Conservation (phyloP, 2,888 invertebrate genomes). For the Prenolepis imparis region DNA sequence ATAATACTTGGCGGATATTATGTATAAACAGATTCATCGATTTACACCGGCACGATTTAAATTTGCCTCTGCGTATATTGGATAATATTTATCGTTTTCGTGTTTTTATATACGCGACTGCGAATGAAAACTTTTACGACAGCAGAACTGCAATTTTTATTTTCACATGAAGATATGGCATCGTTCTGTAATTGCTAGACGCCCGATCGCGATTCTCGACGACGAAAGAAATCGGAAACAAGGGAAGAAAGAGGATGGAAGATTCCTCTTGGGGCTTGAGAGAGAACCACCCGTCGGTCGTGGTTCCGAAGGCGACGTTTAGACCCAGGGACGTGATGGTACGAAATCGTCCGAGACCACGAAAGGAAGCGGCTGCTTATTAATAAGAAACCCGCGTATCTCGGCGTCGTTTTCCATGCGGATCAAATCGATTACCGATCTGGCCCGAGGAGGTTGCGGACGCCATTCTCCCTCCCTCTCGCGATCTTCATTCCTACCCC, state of each 20-base stretch:
- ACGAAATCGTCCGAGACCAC: conserved; percentile 45
- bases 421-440: conserved; percentile 83
- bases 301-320: conserved; percentile 35
- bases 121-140: background rate
- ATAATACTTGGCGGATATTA: background rate
- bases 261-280: background rate
- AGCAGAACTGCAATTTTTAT: background rate
- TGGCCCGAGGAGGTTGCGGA: conserved; percentile 63
- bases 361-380: conserved; percentile 80
- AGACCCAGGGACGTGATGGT: conserved; percentile 25
- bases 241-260: background rate
- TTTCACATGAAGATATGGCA: background rate
- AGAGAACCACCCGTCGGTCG: conserved; percentile 17
- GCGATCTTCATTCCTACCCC: conserved; percentile 28
- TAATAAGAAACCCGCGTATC: conserved; percentile 83
- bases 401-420: conserved; percentile 79
- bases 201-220: conserved; percentile 4
- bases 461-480: conserved; percentile 50
- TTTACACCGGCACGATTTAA: background rate
- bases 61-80: background rate
- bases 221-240: background rate
- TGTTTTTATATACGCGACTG: background rate
- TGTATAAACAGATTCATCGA: background rate
- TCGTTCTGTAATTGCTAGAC: conserved; percentile 18
- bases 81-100: background rate